Percentiles rank a stretch among this genome's conserved stretches.
phyloP scores from a whole-genome alignment of 2,888 invertebrate genomes.

The Coenonympha glycerion region DNA sequence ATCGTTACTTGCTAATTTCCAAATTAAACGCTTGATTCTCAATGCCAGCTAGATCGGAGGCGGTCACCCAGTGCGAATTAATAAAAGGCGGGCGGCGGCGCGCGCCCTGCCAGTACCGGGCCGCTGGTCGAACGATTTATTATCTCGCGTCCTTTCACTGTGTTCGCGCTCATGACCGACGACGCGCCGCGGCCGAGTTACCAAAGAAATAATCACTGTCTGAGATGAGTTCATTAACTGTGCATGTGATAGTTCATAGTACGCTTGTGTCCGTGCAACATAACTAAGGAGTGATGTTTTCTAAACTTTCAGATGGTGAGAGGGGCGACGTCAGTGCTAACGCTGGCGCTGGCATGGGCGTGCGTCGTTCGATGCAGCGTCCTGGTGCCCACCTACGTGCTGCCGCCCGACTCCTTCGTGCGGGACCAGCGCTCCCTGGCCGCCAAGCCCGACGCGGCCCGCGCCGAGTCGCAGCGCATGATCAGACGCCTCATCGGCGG shows the following conservation, averaged over 20 bases:
- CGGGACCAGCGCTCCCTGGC: conserved; percentile 70
- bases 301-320: conserved; percentile 74
- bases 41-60: conserved; percentile 70
- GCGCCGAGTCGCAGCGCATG: conserved; percentile 70
- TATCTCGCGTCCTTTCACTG: conserved; percentile 73
- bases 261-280: conserved; percentile 23
- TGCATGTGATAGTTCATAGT: conserved; percentile 16
- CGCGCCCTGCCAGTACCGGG: conserved; percentile 65
- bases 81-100: conserved; percentile 69
- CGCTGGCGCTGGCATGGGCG: conserved; percentile 68
- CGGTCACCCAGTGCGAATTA: conserved; percentile 59
- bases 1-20: conserved; percentile 70
- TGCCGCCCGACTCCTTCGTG: conserved; percentile 73
- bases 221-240: conserved; percentile 63
- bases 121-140: conserved; percentile 62
- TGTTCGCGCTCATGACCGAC: conserved; percentile 64
- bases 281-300: conserved; percentile 58
- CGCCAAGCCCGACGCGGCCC: conserved; percentile 45
- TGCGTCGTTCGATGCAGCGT: conserved; percentile 61
- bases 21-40: conserved; percentile 72
- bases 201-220: conserved; percentile 49
- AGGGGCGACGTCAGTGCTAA: conserved; percentile 70
- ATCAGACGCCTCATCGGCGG: conserved; percentile 82
- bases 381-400: conserved; percentile 71
- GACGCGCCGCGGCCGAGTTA: conserved; percentile 48